Conservation (phyloP, 2,797 vertebrate species). For the Oreochromis grahami region DNA sequence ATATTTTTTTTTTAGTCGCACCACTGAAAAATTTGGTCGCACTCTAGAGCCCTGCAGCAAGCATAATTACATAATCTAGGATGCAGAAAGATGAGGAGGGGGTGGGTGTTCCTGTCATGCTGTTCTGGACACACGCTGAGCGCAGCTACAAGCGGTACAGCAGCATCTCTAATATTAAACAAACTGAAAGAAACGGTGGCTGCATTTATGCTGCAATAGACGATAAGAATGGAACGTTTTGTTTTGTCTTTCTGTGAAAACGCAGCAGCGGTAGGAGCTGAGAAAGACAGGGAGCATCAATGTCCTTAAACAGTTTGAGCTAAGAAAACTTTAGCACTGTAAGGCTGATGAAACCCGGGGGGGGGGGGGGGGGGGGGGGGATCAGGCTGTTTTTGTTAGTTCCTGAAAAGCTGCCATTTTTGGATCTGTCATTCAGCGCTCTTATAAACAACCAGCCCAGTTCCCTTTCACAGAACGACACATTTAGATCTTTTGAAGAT, state of each 20-base stretch:
- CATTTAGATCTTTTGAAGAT: neutral
- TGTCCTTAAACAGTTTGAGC: neutral
- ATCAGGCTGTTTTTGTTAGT: neutral
- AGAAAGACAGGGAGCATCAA: neutral
- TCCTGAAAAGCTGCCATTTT: constrained; percentile 3
- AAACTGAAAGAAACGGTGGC: neutral
- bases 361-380: no score
- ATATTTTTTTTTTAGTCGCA: no score
- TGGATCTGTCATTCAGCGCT: neutral
- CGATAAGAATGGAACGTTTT: neutral
- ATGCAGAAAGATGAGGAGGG: constrained; percentile 10
- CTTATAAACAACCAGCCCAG: neutral
- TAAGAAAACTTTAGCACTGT: neutral
- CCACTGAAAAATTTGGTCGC: no score
- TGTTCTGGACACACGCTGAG: constrained; percentile 35
- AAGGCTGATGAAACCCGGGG: neutral
- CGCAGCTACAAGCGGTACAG: neutral
- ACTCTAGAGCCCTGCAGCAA: neutral
- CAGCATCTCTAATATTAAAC: neutral
- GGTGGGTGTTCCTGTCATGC: neutral
- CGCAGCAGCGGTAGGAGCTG: neutral
- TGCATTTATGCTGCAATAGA: neutral
- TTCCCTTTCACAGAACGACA: neutral
- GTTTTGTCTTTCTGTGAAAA: neutral
- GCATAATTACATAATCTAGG: constrained; percentile 63